These are phyloP conservation scores for Nematolebias whitei DNA, from an alignment of 2,113 vertebrate species.

Conservation along the genomic window DNA sequence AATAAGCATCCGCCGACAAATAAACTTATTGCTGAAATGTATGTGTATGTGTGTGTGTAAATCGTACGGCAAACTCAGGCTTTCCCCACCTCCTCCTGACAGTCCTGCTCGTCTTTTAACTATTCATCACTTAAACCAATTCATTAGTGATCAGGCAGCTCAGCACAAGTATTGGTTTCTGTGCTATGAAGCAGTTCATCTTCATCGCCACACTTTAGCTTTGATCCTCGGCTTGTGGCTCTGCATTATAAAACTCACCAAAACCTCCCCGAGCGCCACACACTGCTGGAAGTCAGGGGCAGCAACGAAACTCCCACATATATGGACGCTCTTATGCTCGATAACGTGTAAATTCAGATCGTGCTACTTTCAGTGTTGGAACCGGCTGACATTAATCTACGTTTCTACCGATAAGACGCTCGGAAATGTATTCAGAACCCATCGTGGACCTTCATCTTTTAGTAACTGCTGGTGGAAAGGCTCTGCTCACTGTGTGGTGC, in stretches of 20 bases:
- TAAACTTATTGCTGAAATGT: constrained; percentile 25
- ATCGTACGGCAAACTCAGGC: background rate
- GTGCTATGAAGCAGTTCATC: constrained; percentile 40
- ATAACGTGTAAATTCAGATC: background rate
- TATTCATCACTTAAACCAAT: constrained; percentile 52
- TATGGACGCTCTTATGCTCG: constrained; percentile 9
- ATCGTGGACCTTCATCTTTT: constrained; percentile 12
- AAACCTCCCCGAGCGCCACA: constrained; percentile 34
- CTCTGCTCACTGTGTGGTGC: constrained; percentile 1
- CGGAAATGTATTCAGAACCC: background rate
- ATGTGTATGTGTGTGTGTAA: constrained; percentile 17
- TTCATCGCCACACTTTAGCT: constrained; percentile 29
- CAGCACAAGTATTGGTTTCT: constrained; percentile 25
- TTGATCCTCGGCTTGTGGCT: constrained; percentile 50
- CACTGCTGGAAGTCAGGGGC: constrained; percentile 30
- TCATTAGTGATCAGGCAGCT: constrained; percentile 40
- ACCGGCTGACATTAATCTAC: background rate
- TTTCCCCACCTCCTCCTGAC: constrained; percentile 3
- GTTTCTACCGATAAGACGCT: constrained; percentile 6
- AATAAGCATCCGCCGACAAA: constrained; percentile 32
- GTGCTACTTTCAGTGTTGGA: constrained; percentile 1
- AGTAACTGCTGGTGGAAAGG: background rate
- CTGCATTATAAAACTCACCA: constrained; percentile 28
- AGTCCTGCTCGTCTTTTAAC: constrained; percentile 18
- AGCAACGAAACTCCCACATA: constrained; percentile 24